Evolutionary conservation across 2,888 invertebrate genomes (phyloP).

Genomic region (Thalpophila matura): DNA sequence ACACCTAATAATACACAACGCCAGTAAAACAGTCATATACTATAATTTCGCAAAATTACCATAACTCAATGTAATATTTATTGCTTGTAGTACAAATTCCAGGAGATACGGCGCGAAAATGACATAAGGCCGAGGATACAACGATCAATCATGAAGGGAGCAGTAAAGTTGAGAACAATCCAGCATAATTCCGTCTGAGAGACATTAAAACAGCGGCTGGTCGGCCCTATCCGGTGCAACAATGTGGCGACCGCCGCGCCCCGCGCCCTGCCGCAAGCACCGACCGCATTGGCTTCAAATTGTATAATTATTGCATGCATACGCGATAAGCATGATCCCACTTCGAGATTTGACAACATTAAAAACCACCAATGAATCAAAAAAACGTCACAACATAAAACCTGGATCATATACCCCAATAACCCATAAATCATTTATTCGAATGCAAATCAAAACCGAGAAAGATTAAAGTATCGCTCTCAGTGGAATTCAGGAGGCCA

Average conservation of each 20-base stretch:
- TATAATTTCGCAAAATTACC: conserved; percentile 81
- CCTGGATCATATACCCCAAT: conserved; percentile 74
- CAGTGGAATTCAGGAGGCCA: conserved; percentile 88
- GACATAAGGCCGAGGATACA: conserved; percentile 89
- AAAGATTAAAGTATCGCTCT: conserved; percentile 83
- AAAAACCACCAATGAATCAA: conserved; percentile 52
- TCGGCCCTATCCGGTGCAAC: conserved; percentile 90
- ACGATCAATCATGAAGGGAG: conserved; percentile 89
- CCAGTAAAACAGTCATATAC: conserved; percentile 67
- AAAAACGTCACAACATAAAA: conserved; percentile 68
- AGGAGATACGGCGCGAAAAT: conserved; percentile 87
- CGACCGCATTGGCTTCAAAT: conserved; percentile 35
- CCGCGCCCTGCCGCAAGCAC: conserved; percentile 12
- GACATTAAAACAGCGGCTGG: conserved; percentile 89
- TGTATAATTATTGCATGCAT: conserved; percentile 40
- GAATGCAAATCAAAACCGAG: conserved; percentile 83
- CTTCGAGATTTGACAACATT: conserved; percentile 55
- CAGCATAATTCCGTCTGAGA: conserved; percentile 90
- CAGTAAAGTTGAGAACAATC: conserved; percentile 90
- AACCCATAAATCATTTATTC: conserved; percentile 87
- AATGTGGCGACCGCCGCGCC: conserved; percentile 78
- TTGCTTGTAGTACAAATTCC: conserved; percentile 86
- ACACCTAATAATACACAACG: conserved; percentile 56
- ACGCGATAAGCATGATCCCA: conserved; percentile 14
- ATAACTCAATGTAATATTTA: conserved; percentile 87